A percentile compares a stretch with the other conserved stretches of the same genome.
Conservation (phyloP, 2,797 vertebrate species). For the Sebastes matsubarae region DNA sequence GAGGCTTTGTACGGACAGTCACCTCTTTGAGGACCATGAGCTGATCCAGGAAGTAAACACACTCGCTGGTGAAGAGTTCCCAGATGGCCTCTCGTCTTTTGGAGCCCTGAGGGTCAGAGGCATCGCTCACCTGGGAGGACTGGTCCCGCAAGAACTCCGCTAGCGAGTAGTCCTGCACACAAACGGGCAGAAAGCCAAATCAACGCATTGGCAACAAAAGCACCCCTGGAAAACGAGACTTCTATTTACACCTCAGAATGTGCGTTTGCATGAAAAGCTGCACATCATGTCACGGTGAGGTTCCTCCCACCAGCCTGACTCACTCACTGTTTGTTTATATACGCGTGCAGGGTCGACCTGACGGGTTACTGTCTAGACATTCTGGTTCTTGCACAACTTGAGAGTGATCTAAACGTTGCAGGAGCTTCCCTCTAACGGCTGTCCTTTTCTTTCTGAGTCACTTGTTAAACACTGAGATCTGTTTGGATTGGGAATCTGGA, state of each 20-base stretch:
- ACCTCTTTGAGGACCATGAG: slow-evolving; percentile 95
- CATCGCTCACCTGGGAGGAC: slow-evolving; percentile 66
- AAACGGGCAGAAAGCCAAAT: not conserved
- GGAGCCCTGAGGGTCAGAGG: slow-evolving; percentile 61
- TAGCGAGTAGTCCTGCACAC: slow-evolving; percentile 84
- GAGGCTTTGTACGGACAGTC: slow-evolving; percentile 34
- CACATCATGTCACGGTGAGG: not conserved
- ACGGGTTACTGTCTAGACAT: slow-evolving; percentile 44
- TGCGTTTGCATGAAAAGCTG: not conserved
- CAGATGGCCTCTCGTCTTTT: slow-evolving; percentile 88
- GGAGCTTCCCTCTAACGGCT: not conserved
- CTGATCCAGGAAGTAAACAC: slow-evolving; percentile 93
- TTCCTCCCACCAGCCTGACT: not conserved
- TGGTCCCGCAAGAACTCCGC: slow-evolving; percentile 84
- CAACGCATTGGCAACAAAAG: not conserved
- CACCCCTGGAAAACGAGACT: not conserved
- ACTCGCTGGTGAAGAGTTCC: slow-evolving; percentile 94
- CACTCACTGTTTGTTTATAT: slow-evolving; percentile 44
- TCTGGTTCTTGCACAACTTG: slow-evolving; percentile 54
- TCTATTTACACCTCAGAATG: not conserved
- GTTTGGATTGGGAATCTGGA: slow-evolving; percentile 63
- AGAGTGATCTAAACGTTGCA: not conserved
- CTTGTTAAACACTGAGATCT: slow-evolving; percentile 38
- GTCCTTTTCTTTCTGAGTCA: slow-evolving; percentile 18
- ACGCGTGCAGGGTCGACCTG: not conserved